phyloP scores from a whole-genome alignment of 2,888 invertebrate genomes.

The Aquatica leii region DNA sequence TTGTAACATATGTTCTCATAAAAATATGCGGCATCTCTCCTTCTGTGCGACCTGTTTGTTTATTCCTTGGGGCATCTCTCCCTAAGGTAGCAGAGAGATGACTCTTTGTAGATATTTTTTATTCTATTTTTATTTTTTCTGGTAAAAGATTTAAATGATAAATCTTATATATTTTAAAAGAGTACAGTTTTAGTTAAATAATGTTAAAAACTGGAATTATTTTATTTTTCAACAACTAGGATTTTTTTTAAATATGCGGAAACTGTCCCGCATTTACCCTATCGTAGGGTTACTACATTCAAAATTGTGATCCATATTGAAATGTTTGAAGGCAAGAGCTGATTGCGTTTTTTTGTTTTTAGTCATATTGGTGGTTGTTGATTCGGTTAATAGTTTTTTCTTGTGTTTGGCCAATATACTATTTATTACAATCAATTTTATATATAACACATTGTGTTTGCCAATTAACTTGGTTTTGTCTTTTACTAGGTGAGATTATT shows the following conservation, averaged over 20 bases:
- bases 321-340: too few species aligned
- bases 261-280: conserved; percentile 7
- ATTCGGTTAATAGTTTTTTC: too few species aligned
- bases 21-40: background rate
- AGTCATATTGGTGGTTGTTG: too few species aligned
- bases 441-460: too few species aligned
- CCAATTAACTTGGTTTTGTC: too few species aligned
- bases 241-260: conserved; percentile 7
- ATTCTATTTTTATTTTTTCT: background rate
- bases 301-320: too few species aligned
- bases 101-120: background rate
- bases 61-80: background rate
- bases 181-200: background rate
- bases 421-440: too few species aligned
- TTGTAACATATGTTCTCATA: conserved; percentile 3
- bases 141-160: background rate
- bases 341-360: too few species aligned
- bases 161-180: background rate
- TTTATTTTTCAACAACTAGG: too few species aligned
- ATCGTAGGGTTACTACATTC: too few species aligned
- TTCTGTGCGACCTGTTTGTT: background rate
- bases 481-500: too few species aligned
- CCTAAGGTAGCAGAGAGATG: background rate
- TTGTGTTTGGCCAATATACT: too few species aligned
- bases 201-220: background rate